Conservation (phyloP, 2,888 invertebrate species). For the Synergus itoensis region DNA sequence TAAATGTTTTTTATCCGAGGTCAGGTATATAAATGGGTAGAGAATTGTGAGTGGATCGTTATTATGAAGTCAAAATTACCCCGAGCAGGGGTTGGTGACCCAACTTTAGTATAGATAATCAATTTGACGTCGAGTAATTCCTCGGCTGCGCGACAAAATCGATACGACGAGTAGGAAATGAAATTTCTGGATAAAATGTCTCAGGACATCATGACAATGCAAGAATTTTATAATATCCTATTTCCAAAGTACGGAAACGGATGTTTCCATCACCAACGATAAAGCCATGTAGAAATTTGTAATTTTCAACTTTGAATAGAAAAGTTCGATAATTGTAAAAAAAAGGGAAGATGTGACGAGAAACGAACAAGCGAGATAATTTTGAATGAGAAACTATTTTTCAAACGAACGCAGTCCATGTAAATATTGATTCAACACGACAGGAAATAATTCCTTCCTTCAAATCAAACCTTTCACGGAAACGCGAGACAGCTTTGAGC, state of each 20-base stretch:
- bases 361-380: neutral
- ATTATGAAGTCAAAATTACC: conserved; percentile 22
- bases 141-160: conserved; percentile 45
- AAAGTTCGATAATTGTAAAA: neutral
- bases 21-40: neutral
- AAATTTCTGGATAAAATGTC: conserved; percentile 31
- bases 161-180: conserved; percentile 57
- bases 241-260: conserved; percentile 8
- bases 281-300: neutral
- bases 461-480: conserved; percentile 1
- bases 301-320: neutral
- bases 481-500: conserved; percentile 3
- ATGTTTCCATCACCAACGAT: neutral
- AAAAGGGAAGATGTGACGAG: neutral
- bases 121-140: conserved; percentile 47
- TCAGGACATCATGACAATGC: conserved; percentile 23
- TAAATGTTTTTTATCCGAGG: neutral
- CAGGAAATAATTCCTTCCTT: neutral
- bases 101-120: conserved; percentile 41
- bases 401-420: neutral
- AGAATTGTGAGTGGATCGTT: conserved; percentile 17
- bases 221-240: neutral
- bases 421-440: neutral
- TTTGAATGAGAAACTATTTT: conserved; percentile 1
- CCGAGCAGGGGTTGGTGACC: conserved; percentile 21